Evolutionary conservation across 2,113 vertebrate species (phyloP).

Genomic region (Zosterops lateralis): DNA sequence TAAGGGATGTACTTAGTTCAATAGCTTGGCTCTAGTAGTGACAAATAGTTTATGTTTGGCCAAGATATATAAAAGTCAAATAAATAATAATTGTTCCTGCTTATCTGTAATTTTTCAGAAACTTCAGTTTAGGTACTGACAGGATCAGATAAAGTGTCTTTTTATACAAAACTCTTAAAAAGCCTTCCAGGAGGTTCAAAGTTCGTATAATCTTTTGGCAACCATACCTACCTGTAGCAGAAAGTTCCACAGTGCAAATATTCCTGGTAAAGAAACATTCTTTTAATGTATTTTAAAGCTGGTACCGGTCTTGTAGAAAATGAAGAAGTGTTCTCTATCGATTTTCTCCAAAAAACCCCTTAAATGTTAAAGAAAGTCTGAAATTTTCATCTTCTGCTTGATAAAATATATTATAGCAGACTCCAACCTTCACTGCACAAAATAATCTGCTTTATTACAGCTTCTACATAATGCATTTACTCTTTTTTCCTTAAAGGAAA

Average conservation of each 20-base stretch:
- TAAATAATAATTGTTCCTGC: not conserved
- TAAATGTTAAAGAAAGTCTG: not conserved
- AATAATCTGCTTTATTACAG: not conserved
- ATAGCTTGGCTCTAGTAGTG: not conserved
- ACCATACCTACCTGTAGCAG: not conserved
- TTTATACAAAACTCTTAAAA: not conserved
- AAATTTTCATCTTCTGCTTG: not conserved
- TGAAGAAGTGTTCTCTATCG: not conserved
- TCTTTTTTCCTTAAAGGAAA: not conserved
- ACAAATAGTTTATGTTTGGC: not conserved
- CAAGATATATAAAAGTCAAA: not conserved
- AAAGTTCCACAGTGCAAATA: not conserved
- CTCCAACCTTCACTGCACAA: not conserved
- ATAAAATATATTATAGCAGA: not conserved
- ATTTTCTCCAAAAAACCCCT: not conserved
- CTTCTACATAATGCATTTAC: not conserved
- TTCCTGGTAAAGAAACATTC: not conserved
- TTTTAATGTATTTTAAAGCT: not conserved
- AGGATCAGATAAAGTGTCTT: not conserved
- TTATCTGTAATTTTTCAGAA: not conserved
- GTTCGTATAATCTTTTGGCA: not conserved
- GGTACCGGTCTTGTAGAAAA: not conserved
- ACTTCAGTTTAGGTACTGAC: not conserved
- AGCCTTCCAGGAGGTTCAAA: not conserved
- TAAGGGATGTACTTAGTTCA: not conserved